Evolutionary conservation across 2,113 vertebrate genomes (phyloP), one percentile per base, ranked within the genome.

Genomic region (Danionella cerebrum): DNA sequence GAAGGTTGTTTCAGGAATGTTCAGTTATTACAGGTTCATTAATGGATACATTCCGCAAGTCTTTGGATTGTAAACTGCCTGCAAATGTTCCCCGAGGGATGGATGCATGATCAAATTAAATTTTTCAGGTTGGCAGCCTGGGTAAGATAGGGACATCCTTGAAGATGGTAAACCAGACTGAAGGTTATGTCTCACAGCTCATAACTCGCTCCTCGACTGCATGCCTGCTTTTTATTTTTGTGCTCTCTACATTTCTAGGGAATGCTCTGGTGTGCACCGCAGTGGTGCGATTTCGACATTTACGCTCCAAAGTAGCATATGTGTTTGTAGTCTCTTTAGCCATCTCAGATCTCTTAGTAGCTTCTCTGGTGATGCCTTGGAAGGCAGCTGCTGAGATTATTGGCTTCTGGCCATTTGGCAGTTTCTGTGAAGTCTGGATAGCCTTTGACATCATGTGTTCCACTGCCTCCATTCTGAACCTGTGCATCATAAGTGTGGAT

Each of bases 331-430:
- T 94, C 25, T 98, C 95, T 1, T 71, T 97, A 77, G 95, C 94
- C 0, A 83, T 94, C 13, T 97, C 94, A n/a, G 93, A 96, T 80
- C 85, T 97, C 41, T 86, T 94, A 29, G 93, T 98, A 69, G 93
- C 94, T 4, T 74, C 95, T 47, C 84, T 98, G 14, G 94, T 98
- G 63, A 97, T 96, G 95, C 94, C 95, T 5, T 98, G 95, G 95
- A 95, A 95, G 81, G 94, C 94, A 0, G 92, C 90, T 12, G 88
- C 92, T 0, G 94, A 97, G 70, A 92, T 98, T 72, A 90, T 90
- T 0, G 92, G 93, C 0, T 92, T 92, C 71, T 98, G 95, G 95
- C 95, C 95, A 2, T 98, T 98, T 24, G 94, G 94, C 38, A 80
- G 84, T 65, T 98, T 96, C 83, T 97, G 94, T 64, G 89, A 91